Evolutionary conservation across 2,797 vertebrate genomes (phyloP), one percentile per base, ranked within the genome.

Genomic region (Natrix natrix): DNA sequence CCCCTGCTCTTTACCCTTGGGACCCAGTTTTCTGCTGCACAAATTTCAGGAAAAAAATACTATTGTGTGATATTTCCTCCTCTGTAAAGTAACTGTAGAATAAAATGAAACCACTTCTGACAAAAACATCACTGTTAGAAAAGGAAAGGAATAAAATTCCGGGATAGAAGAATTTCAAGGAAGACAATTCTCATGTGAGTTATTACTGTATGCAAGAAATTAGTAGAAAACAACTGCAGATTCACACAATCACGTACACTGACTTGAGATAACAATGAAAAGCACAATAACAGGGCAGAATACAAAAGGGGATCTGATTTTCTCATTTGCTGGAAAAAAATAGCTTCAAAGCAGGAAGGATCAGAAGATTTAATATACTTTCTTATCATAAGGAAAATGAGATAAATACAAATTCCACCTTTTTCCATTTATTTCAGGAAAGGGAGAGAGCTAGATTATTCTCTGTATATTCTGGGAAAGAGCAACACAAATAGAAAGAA

Each of bases 361-460:
- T 7, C 3, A 93, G 78, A 13, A 89, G 1, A 13, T 94, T 89
- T 92, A 92, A 93, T 7, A 86, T 52, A 20, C 22, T 60, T 54
- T 88, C 90, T 60, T 93, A 0, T 8, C 2, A 28, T 74, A 61
- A n/a, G 28, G 43, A 93, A 14, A 74, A 63, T 59, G 1, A 22
- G 56, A 88, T 28, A 2, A 93, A 92, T 83, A 95, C 69, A 95
- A 78, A 91, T 63, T 88, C 54, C 48, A 90, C 8, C 59, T 13
- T 89, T 91, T 95, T 59, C 3, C 43, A 48, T 83, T 61, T 14
- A 52, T 32, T 57, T 87, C 69, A 59, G 32, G 8, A 55, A 12
- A 8, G 10, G 86, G 90, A 28, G 56, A 12, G n/a, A 48, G 57
- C 56, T 55, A 93, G 20, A 48, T 56, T 90, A 7, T 17, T 90